Evolutionary conservation across 2,797 vertebrate species (phyloP).

Genomic region (Garrulus glandarius): DNA sequence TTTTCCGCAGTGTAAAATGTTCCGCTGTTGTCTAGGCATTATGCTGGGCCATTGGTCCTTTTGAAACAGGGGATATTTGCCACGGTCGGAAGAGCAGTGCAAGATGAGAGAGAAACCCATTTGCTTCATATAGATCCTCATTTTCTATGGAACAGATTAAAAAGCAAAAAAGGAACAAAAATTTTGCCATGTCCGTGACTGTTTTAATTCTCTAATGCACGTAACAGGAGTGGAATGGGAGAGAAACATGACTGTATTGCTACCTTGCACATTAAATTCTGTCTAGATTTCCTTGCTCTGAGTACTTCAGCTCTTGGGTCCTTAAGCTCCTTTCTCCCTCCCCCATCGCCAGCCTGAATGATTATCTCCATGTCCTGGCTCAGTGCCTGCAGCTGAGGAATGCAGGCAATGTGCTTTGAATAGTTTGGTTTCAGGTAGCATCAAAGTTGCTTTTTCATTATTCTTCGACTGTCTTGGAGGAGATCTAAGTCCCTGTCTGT

Average conservation of each 20-base stretch:
- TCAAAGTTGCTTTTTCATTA: constrained; percentile 60
- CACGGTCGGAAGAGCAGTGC: background rate
- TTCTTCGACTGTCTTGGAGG: constrained; percentile 37
- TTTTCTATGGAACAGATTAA: background rate
- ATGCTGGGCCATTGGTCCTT: background rate
- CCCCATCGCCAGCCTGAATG: background rate
- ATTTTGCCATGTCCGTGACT: fast-evolving
- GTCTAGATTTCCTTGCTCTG: background rate
- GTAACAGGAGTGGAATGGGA: background rate
- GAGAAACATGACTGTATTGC: background rate
- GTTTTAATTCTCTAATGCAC: background rate
- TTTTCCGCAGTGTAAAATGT: background rate
- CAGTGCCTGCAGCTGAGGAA: constrained; percentile 39
- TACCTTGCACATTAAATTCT: background rate
- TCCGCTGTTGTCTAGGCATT: background rate
- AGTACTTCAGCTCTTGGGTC: background rate
- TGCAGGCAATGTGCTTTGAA: constrained; percentile 46
- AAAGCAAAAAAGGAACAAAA: background rate
- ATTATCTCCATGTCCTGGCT: constrained; percentile 51
- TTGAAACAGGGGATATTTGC: background rate
- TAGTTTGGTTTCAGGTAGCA: constrained; percentile 64
- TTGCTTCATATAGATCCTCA: background rate
- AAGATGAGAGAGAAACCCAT: background rate
- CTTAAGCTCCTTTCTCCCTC: constrained; percentile 29
- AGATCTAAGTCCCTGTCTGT: constrained; percentile 14